A percentile compares a stretch with the other conserved stretches of the same genome.
Evolutionary conservation across 2,888 invertebrate genomes (phyloP).

Genomic region (Campoplex nolae): DNA sequence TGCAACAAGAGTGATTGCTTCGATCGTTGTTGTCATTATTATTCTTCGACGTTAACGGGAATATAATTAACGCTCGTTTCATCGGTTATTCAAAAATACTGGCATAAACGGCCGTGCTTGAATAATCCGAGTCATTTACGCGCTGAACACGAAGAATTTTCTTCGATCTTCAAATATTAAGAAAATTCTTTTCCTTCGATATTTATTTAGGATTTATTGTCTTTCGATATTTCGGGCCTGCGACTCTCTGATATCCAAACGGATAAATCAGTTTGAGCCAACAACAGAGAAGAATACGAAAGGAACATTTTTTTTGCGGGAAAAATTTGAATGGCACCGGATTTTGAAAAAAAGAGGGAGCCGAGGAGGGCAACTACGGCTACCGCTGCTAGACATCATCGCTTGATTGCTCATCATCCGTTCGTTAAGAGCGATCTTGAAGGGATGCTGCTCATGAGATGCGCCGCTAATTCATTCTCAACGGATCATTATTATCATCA

Average conservation of each 20-base stretch:
- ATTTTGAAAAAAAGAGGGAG: slow-evolving; percentile 80
- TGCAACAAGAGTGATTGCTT: slow-evolving; percentile 30
- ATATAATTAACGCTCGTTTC: slow-evolving; percentile 29
- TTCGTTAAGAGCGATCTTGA: slow-evolving; percentile 68
- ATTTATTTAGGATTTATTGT: background rate
- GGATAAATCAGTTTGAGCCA: background rate
- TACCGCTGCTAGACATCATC: slow-evolving; percentile 65
- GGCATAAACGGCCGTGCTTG: background rate
- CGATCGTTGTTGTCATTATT: slow-evolving; percentile 40
- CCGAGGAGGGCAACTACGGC: slow-evolving; percentile 74
- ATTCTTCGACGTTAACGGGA: slow-evolving; percentile 24
- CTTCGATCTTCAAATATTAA: background rate
- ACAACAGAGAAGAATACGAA: background rate
- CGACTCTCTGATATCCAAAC: background rate
- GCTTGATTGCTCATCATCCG: slow-evolving; percentile 38
- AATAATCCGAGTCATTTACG: background rate
- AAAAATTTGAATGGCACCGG: slow-evolving; percentile 80
- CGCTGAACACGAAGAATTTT: background rate
- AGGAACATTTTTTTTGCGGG: slow-evolving; percentile 21
- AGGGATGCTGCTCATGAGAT: slow-evolving; percentile 79
- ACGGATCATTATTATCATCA: slow-evolving; percentile 77
- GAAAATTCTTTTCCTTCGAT: background rate
- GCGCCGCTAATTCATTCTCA: slow-evolving; percentile 72
- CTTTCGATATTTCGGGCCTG: slow-evolving; percentile 1
- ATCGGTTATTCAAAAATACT: slow-evolving; percentile 2